These are phyloP conservation scores for Drosophila setifemur DNA, from an alignment of 1,140 invertebrate genomes.

Conservation along the genomic window DNA sequence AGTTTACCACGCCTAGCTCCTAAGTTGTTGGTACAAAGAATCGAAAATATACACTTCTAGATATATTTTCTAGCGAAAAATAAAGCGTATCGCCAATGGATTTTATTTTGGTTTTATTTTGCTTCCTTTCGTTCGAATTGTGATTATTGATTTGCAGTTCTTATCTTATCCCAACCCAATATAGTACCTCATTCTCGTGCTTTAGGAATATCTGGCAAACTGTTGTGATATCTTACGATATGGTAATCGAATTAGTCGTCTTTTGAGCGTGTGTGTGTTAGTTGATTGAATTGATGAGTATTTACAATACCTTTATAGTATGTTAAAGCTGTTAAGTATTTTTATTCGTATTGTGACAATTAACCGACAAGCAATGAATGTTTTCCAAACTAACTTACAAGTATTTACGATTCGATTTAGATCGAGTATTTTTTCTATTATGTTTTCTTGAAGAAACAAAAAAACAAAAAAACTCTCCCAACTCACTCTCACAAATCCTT, in stretches of 20 bases:
- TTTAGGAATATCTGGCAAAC: slow-evolving; percentile 70
- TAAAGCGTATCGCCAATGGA: slow-evolving; percentile 75
- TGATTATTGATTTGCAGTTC: background rate
- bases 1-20: slow-evolving; percentile 58
- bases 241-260: slow-evolving; percentile 46
- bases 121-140: slow-evolving; percentile 22
- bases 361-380: slow-evolving; percentile 72
- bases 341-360: slow-evolving; percentile 75
- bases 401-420: background rate
- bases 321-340: slow-evolving; percentile 73
- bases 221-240: slow-evolving; percentile 73
- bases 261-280: slow-evolving; percentile 50
- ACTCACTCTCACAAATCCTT: slow-evolving; percentile 38
- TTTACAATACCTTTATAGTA: slow-evolving; percentile 62
- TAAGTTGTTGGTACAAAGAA: slow-evolving; percentile 80
- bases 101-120: slow-evolving; percentile 35
- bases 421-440: slow-evolving; percentile 29
- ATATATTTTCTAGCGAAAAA: slow-evolving; percentile 61
- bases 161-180: slow-evolving; percentile 13
- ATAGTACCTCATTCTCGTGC: slow-evolving; percentile 60
- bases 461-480: background rate
- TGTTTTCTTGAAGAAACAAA: slow-evolving; percentile 14
- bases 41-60: slow-evolving; percentile 51
- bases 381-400: slow-evolving; percentile 34
- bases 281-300: slow-evolving; percentile 50